Evolutionary conservation across 2,888 invertebrate genomes (phyloP), one percentile per base, ranked within the genome.

Genomic region (Eutolmus rufibarbis): DNA sequence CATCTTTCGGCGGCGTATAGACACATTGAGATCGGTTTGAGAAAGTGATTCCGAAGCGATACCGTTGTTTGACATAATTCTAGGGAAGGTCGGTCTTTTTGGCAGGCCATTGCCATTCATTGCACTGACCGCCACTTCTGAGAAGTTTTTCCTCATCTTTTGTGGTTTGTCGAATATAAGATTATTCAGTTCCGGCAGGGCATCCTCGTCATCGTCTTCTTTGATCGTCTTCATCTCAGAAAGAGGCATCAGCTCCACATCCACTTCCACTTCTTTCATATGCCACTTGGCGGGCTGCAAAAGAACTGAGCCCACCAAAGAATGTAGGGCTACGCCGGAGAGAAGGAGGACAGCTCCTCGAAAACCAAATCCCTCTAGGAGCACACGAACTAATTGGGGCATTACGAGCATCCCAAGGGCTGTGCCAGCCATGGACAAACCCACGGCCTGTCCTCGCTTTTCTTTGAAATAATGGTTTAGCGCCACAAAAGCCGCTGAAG

Each of bases 371-470:
- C 93, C 93, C 78, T 94, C 94, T 8, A 96, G 92, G 16, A 96
- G 92, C 5, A 95, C 89, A 79, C 95, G 94, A 88, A 96, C 95
- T 88, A 96, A 94, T 91, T 96, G 96, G 0, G 96, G 96, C 95
- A 96, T 95, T 88, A 96, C 94, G 94, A 96, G 95, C 93, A 96
- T 95, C 4, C 96, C 96, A 89, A 96, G 94, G 5, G 96, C 96
- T 0, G 96, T 96, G 0, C 96, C 96, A 0, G 96, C 96, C 94
- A 96, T 95, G 0, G 96, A 96, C 34, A 96, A 93, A 0, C 96
- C 96, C 8, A 96, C 96, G 0, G 96, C 96, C 91, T 96, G 96
- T 0, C 96, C 96, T 31, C 96, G 94, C 91, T 95, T 95, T 91
- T 95, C 95, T 19, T 95, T 94, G 91, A 96, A 96, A 91, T 95